Base-by-base conservation (phyloP, 92 coral and sea anemone species). In the Chrysogorgia sp. region DNA sequence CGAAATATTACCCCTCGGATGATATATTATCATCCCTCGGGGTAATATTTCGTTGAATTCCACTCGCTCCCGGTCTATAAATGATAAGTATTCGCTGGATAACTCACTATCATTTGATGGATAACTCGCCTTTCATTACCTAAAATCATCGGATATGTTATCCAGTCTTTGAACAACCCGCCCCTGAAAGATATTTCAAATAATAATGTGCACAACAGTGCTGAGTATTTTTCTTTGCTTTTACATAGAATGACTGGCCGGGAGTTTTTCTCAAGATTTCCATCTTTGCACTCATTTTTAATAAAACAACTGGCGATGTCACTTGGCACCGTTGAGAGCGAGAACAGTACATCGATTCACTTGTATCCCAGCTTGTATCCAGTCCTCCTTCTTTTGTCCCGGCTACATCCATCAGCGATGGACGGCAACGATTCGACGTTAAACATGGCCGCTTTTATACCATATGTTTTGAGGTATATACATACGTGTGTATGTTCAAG, bases 181-280 rank as follows among this genome's bases (percentile, higher is more conserved):
- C n/a, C n/a, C n/a, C n/a, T n/a, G n/a, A n/a, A n/a, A n/a, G n/a
- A n/a, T n/a, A n/a, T n/a, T n/a, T n/a, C n/a, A n/a, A n/a, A n/a
- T n/a, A n/a, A n/a, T n/a, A n/a, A n/a, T n/a, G n/a, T n/a, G n/a
- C n/a, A n/a, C n/a, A n/a, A n/a, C 50, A 43, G 50, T 17, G 50
- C 17, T 43, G 17, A 43, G 10, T 43, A 43, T 43, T 43, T 43
- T 20, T 52, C 8, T 23, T 52, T 23, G 24, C 35, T 40, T 41
- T n/a, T 71, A 60, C 79, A 49, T 41, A 93, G 98, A 31, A 91
- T 93, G 98, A 93, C 96, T n/a, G 98, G 98, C 25, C 85, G 98
- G 60, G 98, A 91, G 34, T 93, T 93, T 75, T 93, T 93, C 85
- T 92, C 93, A 30, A 84, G 98, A 47, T 93, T 88, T 75, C 98